Conservation (phyloP, 2,797 vertebrate species). For the Gymnopithys bicolor region DNA sequence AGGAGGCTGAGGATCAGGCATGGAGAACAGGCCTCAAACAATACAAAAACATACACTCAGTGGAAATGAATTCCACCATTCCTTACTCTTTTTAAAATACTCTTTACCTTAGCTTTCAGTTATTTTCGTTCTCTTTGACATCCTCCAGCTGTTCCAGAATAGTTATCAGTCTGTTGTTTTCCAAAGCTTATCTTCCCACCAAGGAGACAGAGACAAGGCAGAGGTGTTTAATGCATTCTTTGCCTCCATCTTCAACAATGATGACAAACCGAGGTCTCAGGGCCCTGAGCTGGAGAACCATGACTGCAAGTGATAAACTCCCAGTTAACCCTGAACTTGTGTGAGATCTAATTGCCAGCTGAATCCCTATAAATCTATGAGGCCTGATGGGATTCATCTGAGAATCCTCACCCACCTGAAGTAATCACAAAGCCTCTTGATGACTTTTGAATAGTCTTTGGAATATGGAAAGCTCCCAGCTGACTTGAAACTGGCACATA, state of each 20-base stretch:
- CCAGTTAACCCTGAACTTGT: background rate
- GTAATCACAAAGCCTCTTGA: background rate
- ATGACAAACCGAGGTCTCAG: background rate
- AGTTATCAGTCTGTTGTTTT: background rate
- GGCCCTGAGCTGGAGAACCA: background rate
- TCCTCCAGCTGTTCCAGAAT: background rate
- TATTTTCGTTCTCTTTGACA: background rate
- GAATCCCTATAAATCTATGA: background rate
- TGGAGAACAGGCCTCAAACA: background rate
- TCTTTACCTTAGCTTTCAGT: background rate
- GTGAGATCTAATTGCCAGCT: background rate
- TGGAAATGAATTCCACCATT: background rate
- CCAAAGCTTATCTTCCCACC: background rate
- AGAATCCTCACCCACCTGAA: background rate
- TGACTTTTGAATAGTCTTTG: background rate
- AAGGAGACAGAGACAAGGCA: background rate
- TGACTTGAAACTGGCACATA: background rate
- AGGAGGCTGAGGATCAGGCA: background rate
- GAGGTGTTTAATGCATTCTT: background rate
- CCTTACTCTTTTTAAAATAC: background rate
- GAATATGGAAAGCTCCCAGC: background rate
- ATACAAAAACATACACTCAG: background rate
- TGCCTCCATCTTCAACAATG: background rate
- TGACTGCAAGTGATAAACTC: background rate
- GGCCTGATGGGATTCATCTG: background rate